Percentiles rank a stretch among this genome's conserved stretches.
Evolutionary conservation across 2,113 vertebrate genomes (phyloP).

Genomic region (Centropus unirufus): DNA sequence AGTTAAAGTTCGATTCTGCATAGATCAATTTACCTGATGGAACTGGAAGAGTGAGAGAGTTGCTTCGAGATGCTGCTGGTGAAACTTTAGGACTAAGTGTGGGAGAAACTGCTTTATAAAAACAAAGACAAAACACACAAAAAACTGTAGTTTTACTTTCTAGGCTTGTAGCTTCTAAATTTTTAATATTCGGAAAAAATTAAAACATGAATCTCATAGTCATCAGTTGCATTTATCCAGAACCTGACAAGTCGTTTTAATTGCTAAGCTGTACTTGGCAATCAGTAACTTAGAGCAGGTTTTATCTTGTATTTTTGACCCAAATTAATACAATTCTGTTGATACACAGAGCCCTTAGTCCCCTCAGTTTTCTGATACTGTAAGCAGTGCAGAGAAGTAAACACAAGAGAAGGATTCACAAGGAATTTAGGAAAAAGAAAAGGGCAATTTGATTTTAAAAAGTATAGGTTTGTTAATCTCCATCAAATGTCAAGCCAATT

Average conservation of each 20-base stretch:
- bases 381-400: not conserved
- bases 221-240: not conserved
- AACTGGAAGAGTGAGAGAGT: constrained; percentile 75
- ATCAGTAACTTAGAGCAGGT: not conserved
- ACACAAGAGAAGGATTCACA: not conserved
- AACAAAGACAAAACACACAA: not conserved
- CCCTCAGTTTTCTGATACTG: not conserved
- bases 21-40: constrained; percentile 72
- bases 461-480: not conserved
- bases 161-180: not conserved
- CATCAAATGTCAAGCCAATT: not conserved
- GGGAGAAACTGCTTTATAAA: constrained; percentile 78
- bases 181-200: not conserved
- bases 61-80: constrained; percentile 80
- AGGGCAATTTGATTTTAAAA: not conserved
- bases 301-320: not conserved
- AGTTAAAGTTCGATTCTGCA: not conserved
- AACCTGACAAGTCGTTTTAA: too few species aligned
- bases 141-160: not conserved
- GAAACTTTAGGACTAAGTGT: constrained; percentile 81
- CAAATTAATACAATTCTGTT: not conserved
- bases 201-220: not conserved
- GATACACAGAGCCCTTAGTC: not conserved
- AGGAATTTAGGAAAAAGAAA: not conserved
- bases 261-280: too few species aligned